phyloP scores from a whole-genome alignment of 1,140 invertebrate genomes.

The Gryllus bimaculatus region DNA sequence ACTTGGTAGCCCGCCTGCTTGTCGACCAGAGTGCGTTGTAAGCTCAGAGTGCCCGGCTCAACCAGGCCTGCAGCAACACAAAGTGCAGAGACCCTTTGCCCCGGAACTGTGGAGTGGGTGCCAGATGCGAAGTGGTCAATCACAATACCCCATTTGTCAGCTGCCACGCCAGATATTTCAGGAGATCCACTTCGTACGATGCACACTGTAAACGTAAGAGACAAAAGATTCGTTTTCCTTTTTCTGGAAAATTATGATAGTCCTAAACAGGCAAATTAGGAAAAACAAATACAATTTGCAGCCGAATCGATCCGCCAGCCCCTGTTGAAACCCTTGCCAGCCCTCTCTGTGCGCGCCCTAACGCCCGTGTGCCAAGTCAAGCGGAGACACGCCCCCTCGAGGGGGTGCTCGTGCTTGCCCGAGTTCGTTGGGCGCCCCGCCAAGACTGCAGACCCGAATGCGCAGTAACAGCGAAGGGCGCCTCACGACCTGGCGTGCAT shows the following conservation, averaged over 20 bases:
- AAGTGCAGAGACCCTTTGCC: slow-evolving; percentile 43
- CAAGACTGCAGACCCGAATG: slow-evolving; percentile 41
- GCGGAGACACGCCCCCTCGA: slow-evolving; percentile 42
- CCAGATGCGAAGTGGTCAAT: slow-evolving; percentile 45
- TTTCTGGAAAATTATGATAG: background rate
- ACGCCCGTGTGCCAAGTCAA: slow-evolving; percentile 50
- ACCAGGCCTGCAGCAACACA: slow-evolving; percentile 40
- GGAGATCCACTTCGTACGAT: slow-evolving; percentile 39
- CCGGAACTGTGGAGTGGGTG: slow-evolving; percentile 43
- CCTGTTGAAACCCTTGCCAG: slow-evolving; percentile 46
- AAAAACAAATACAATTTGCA: background rate
- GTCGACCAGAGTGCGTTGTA: slow-evolving; percentile 40
- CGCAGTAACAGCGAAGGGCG: slow-evolving; percentile 40
- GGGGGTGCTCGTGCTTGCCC: slow-evolving; percentile 40
- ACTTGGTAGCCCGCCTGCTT: slow-evolving; percentile 39
- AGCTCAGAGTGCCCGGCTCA: slow-evolving; percentile 39
- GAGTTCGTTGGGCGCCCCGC: slow-evolving; percentile 45
- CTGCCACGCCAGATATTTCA: slow-evolving; percentile 41
- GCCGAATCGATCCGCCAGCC: slow-evolving; percentile 23
- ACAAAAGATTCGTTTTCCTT: background rate
- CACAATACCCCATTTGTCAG: slow-evolving; percentile 42
- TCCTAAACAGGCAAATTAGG: background rate
- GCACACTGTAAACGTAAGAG: slow-evolving; percentile 16
- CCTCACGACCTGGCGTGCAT: slow-evolving; percentile 35
- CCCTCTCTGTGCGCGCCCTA: slow-evolving; percentile 50